phyloP scores from a whole-genome alignment of 1,140 invertebrate species.

The Drosophila kohkoa region DNA sequence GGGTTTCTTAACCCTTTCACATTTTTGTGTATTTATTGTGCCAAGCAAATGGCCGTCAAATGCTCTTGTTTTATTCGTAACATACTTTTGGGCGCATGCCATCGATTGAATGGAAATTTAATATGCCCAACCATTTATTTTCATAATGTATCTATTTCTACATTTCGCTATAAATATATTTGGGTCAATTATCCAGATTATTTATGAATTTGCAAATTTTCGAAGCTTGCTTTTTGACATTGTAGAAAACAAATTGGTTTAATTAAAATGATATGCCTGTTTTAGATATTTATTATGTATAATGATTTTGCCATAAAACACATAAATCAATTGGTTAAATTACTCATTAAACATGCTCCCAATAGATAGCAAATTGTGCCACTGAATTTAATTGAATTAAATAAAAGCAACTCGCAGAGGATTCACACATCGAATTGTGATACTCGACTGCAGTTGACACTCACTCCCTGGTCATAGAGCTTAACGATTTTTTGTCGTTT shows the following conservation, averaged over 20 bases:
- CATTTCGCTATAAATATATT: not conserved
- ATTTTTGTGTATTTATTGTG: slow-evolving; percentile 42
- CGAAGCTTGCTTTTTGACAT: not conserved
- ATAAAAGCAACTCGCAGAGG: not conserved
- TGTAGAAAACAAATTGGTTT: not conserved
- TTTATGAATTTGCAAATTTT: not conserved
- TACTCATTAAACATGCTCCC: not conserved
- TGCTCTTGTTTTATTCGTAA: not conserved
- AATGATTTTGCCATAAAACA: not conserved
- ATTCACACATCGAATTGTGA: not conserved
- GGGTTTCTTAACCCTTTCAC: slow-evolving; percentile 58
- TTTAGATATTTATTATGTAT: not conserved
- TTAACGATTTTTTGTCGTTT: slow-evolving; percentile 3
- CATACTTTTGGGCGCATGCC: slow-evolving; percentile 34
- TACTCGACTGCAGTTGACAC: not conserved
- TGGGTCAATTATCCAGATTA: not conserved
- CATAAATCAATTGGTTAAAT: not conserved
- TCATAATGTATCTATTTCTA: not conserved
- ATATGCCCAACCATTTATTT: slow-evolving; percentile 3
- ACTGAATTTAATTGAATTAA: slow-evolving; percentile 9
- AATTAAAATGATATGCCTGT: not conserved
- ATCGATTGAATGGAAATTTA: slow-evolving; percentile 12
- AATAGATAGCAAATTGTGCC: not conserved
- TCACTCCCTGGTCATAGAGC: not conserved
- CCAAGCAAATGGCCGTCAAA: slow-evolving; percentile 33